phyloP scores from a whole-genome alignment of 23 tunicate genomes.

The Styela plicata region DNA sequence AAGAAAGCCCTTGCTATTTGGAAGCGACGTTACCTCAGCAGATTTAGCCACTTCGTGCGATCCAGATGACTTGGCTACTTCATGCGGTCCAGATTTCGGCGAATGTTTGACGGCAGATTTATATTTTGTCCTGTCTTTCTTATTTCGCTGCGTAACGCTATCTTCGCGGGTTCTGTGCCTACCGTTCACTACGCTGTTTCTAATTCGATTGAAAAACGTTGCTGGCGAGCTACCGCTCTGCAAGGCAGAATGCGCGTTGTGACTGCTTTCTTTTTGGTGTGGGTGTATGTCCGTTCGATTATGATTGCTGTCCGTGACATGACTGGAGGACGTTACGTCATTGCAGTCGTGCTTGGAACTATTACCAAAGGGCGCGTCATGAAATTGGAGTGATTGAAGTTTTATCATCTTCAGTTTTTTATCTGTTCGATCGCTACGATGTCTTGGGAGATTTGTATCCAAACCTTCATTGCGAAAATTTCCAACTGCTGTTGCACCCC shows the following conservation, averaged over 20 bases:
- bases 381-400: background rate
- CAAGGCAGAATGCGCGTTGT: background rate
- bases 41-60: too few species aligned
- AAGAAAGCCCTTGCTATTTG: background rate
- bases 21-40: background rate
- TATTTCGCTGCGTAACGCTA: background rate
- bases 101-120: background rate
- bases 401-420: background rate
- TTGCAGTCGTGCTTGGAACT: background rate
- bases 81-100: too few species aligned
- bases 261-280: background rate
- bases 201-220: slow-evolving; percentile 5
- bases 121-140: background rate
- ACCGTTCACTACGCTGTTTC: slow-evolving; percentile 7
- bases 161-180: background rate
- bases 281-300: background rate
- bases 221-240: background rate
- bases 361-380: background rate
- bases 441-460: background rate
- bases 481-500: background rate
- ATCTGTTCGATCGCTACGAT: background rate
- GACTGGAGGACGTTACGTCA: slow-evolving; percentile 14
- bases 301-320: background rate
- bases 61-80: too few species aligned
- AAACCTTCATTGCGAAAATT: background rate